Evolutionary conservation across 2,888 invertebrate genomes (phyloP), one percentile per base, ranked within the genome.

Genomic region (Hypena proboscidalis): DNA sequence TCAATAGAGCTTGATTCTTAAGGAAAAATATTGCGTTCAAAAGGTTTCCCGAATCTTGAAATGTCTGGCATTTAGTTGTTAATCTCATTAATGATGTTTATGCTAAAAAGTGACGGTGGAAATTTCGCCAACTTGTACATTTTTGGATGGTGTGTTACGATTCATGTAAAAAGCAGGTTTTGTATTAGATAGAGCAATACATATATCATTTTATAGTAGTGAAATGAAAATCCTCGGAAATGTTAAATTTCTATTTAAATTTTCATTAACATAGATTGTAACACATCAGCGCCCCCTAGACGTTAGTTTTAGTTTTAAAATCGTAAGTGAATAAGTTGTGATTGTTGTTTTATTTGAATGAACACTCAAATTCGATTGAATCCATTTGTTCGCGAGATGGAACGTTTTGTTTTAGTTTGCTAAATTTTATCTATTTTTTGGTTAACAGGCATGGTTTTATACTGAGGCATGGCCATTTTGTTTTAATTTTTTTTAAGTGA

Each of bases 371-470:
- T 54, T 48, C 46, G 14, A 9, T 41, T 34, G 19, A 29, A 23
- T 26, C 13, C 15, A 29, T 52, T 62, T 52, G 49, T 60, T 56
- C 54, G 47, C 42, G 59, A 47, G 52, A 62, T 59, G 40, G 31
- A 14, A 47, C 45, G 68, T 71, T 70, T 67, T 67, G 73, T 77
- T 80, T 73, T 77, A 70, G 61, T 79, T 80, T 75, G 60, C 58
- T 46, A 77, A 74, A 75, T 76, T 77, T 73, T 79, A 75, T 73
- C 56, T 67, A 51, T 65, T 54, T 57, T 48, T 50, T 39, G 42
- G 25, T 42, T 51, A 49, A 38, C 33, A 45, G 49, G 31, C 50
- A 50, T 45, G 15, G 40, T 48, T 43, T 58, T 49, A 44, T 55
- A 43, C 30, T 40, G 26, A 52, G 70, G 58, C 63, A 51, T 48